Percentiles rank a stretch among this genome's conserved stretches.
phyloP scores from a whole-genome alignment of 2,888 invertebrate genomes.

The Agrotis exclamationis region DNA sequence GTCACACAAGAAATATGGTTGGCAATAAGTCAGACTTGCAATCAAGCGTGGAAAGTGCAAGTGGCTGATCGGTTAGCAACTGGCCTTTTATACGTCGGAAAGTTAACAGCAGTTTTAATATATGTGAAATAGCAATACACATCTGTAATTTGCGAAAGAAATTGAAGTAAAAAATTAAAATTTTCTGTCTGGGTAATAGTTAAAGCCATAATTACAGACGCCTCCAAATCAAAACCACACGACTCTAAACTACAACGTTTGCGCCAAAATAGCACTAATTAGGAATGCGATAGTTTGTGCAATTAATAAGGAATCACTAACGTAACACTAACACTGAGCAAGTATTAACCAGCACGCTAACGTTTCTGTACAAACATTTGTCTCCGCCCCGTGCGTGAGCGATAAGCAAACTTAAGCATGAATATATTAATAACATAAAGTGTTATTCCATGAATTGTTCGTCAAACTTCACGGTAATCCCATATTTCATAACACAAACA shows the following conservation, averaged over 20 bases:
- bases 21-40: slow-evolving; percentile 46
- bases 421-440: slow-evolving; percentile 53
- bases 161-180: background rate
- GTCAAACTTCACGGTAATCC: slow-evolving; percentile 46
- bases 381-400: slow-evolving; percentile 45
- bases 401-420: slow-evolving; percentile 47
- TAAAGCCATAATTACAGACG: no score
- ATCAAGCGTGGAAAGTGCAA: slow-evolving; percentile 38
- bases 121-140: background rate
- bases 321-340: slow-evolving; percentile 20
- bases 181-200: background rate
- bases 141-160: no score
- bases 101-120: background rate
- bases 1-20: slow-evolving; percentile 51
- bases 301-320: slow-evolving; percentile 55
- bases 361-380: slow-evolving; percentile 51
- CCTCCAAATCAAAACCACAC: background rate
- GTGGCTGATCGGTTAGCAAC: slow-evolving; percentile 13
- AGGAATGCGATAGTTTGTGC: slow-evolving; percentile 25
- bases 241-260: background rate
- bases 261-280: slow-evolving; percentile 32
- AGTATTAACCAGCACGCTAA: slow-evolving; percentile 47
- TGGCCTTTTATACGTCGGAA: background rate
- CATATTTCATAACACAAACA: slow-evolving; percentile 32
- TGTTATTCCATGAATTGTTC: slow-evolving; percentile 47